Base-by-base conservation (phyloP, 2,113 vertebrate species). In the Mesembrinibis cayennensis region DNA sequence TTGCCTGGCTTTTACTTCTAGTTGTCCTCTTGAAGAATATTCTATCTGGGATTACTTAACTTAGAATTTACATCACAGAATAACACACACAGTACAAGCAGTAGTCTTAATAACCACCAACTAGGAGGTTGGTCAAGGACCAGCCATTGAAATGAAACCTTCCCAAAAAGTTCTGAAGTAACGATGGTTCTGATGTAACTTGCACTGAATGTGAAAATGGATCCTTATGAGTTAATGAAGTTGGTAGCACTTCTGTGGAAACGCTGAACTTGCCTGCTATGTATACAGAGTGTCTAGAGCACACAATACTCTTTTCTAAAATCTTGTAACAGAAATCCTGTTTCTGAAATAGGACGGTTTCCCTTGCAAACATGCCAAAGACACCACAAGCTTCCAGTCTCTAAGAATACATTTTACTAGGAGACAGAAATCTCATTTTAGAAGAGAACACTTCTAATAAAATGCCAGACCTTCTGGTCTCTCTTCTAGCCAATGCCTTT, bases 141-240 rank as follows among this genome's bases (percentile, higher is more conserved):
- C 16, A 78, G 32, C 25, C 11, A 56, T 4, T 27, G 50, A 76
- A 73, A 59, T 32, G 22, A 78, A 90, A 40, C 32, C 13, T 59
- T 53, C 9, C 74, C 12, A 69, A 52, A 40, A 32, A 9, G 10
- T 56, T 69, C 65, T 49, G 47, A 77, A 63, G 22, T 22, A 29
- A 70, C 25, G 9, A 16, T 2, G n/a, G 21, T 3, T 81, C 27
- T 65, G 40, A 78, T 58, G 47, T 30, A 13, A 38, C 34, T 27
- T 50, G 30, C 36, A 67, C 21, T 0, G 0, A 81, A 19, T 11
- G 11, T 10, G 34, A 47, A 13, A 62, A n/a, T 8, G 7, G 30
- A 56, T 40, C 26, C 70, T 49, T n/a, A 32, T 2, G 44, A n/a
- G 14, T 53, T 47, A 53, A 74, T 13, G 6, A 73, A 66, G 25